phyloP scores from a whole-genome alignment of 2,113 vertebrate genomes.

The Typhlomys cinereus region DNA sequence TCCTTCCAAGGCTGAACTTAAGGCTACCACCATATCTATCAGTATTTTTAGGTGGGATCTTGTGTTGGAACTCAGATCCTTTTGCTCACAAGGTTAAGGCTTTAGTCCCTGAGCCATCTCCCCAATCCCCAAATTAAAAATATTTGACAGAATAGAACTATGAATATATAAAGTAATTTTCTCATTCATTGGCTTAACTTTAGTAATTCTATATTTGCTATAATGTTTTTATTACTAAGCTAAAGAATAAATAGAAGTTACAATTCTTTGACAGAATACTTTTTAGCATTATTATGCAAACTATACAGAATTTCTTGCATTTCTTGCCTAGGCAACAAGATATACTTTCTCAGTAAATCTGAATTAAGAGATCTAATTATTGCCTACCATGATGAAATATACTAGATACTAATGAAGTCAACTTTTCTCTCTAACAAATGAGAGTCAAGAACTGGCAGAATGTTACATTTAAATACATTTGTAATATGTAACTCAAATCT shows the following conservation, averaged over 20 bases:
- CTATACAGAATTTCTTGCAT: slow-evolving; percentile 35
- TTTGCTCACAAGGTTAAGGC: too few relatives aligned
- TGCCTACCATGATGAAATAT: neutral
- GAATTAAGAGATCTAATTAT: neutral
- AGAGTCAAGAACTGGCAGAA: slow-evolving; percentile 1
- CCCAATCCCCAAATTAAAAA: too few relatives aligned
- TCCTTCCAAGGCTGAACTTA: too few relatives aligned
- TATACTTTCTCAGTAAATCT: slow-evolving; percentile 56
- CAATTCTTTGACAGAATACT: slow-evolving; percentile 28
- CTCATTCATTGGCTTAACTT: slow-evolving; percentile 44
- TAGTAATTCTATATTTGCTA: slow-evolving; percentile 36
- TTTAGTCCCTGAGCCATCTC: too few relatives aligned
- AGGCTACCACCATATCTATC: too few relatives aligned
- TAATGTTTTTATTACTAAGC: neutral
- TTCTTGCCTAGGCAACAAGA: slow-evolving; percentile 30
- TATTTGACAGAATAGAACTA: neutral
- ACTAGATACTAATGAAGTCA: neutral
- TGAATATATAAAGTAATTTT: slow-evolving; percentile 17
- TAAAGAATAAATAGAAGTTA: slow-evolving; percentile 24
- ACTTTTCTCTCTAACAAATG: neutral
- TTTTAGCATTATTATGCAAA: slow-evolving; percentile 38
- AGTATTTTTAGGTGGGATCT: too few relatives aligned
- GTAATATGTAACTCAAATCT: neutral
- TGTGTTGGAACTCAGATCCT: too few relatives aligned
- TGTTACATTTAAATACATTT: neutral